A percentile compares a stretch with the other conserved stretches of the same genome.
phyloP scores from a whole-genome alignment of 2,797 vertebrate genomes.

The Coendou prehensilis region DNA sequence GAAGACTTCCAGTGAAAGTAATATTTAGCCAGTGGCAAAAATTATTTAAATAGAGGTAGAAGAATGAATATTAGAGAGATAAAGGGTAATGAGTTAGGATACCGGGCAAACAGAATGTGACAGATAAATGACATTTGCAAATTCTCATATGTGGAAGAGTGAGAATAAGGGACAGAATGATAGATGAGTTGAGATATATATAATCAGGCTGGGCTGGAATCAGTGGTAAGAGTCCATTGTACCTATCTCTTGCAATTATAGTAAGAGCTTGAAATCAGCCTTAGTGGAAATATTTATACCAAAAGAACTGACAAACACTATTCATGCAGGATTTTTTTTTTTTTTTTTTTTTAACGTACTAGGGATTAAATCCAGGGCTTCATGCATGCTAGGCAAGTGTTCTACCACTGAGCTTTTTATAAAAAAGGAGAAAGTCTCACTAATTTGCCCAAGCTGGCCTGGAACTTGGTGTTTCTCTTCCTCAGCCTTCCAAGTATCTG shows the following conservation, averaged over 20 bases:
- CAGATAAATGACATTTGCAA: neutral
- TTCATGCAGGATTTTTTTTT: neutral
- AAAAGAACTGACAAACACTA: neutral
- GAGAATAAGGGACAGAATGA: neutral
- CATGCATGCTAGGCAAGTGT: neutral
- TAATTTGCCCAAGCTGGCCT: neutral
- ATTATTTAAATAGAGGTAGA: neutral
- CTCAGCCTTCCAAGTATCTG: neutral
- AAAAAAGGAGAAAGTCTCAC: neutral
- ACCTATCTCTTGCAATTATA: neutral
- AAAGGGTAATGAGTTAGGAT: neutral
- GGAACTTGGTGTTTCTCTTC: neutral
- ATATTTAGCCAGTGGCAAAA: neutral
- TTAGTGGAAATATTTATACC: neutral
- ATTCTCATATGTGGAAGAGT: neutral
- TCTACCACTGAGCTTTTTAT: neutral
- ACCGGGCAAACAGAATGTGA: neutral
- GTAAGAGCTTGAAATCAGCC: neutral
- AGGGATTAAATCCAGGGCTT: neutral
- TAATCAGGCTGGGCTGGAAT: accelerated
- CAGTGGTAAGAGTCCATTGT: neutral
- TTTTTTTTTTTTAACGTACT: neutral
- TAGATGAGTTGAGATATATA: neutral
- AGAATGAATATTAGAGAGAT: neutral
- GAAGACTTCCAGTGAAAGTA: neutral